Conservation (phyloP, 2,113 vertebrate species). For the Marmota flaviventris region DNA sequence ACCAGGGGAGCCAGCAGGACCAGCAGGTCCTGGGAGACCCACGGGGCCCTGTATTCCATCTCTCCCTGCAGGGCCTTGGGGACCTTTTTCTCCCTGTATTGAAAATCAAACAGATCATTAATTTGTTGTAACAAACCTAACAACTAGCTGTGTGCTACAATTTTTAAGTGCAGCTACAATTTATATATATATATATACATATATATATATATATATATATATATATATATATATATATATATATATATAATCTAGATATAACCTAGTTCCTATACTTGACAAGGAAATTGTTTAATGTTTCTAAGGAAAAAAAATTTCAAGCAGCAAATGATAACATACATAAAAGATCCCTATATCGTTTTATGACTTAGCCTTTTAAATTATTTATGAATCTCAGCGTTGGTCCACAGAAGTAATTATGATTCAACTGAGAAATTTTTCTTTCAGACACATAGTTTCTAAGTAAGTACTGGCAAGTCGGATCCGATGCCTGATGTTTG, state of each 20-base stretch:
- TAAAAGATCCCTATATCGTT: not conserved
- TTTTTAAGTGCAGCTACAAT: not conserved
- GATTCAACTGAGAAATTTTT: not conserved
- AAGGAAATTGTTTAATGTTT: not conserved
- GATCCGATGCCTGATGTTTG: not conserved
- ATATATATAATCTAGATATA: not conserved
- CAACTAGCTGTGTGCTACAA: not conserved
- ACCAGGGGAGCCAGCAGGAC: slow-evolving; percentile 97
- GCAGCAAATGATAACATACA: not conserved
- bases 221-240: not conserved
- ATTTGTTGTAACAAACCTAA: not conserved
- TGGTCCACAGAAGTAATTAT: not conserved
- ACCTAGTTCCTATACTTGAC: not conserved
- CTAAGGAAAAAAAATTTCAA: not conserved
- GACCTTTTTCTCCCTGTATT: slow-evolving; percentile 97
- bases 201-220: no score
- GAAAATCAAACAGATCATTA: slow-evolving; percentile 51
- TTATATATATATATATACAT: not conserved
- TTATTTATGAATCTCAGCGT: not conserved
- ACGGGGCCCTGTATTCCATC: slow-evolving; percentile 98
- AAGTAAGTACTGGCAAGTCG: not conserved
- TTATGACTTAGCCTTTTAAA: not conserved
- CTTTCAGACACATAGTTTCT: not conserved
- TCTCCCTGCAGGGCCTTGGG: slow-evolving; percentile 96
- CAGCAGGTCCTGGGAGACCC: slow-evolving; percentile 96